Evolutionary conservation across 2,113 vertebrate genomes (phyloP).

Genomic region (Trogon surrucura): DNA sequence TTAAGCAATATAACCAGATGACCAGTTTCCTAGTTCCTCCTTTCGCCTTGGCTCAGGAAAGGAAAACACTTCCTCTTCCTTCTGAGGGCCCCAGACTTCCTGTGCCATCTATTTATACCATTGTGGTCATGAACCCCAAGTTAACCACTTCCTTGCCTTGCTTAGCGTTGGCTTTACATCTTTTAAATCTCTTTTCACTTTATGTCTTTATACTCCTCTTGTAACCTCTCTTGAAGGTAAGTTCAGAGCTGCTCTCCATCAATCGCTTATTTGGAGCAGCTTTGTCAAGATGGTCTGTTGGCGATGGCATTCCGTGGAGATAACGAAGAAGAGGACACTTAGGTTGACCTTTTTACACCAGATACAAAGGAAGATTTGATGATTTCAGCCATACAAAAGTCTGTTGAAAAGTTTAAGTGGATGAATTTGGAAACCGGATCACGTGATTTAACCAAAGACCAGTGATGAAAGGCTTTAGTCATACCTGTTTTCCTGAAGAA

Average conservation of each 20-base stretch:
- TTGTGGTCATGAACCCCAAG: slow-evolving; percentile 36
- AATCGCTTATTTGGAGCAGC: rapidly evolving
- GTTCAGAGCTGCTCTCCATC: background rate
- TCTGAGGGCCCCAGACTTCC: slow-evolving; percentile 59
- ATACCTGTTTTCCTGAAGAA: background rate
- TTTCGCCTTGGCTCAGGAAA: slow-evolving; percentile 50
- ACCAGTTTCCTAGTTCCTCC: slow-evolving; percentile 64
- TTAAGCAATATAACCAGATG: slow-evolving; percentile 45
- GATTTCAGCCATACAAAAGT: background rate
- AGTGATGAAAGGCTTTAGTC: background rate
- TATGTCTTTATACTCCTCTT: background rate
- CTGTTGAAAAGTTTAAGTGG: background rate
- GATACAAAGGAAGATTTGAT: background rate
- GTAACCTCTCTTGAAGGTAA: background rate
- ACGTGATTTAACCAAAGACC: background rate
- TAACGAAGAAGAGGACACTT: background rate
- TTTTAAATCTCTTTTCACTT: background rate
- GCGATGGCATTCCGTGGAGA: background rate
- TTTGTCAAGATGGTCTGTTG: background rate
- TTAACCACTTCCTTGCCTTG: slow-evolving; percentile 56
- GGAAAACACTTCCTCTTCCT: slow-evolving; percentile 65
- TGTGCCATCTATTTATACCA: slow-evolving; percentile 69
- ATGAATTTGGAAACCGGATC: background rate
- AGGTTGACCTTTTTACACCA: background rate
- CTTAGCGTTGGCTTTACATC: background rate